Evolutionary conservation across 2,797 vertebrate species (phyloP), one percentile per base, ranked within the genome.

Genomic region (Macropodus opercularis): DNA sequence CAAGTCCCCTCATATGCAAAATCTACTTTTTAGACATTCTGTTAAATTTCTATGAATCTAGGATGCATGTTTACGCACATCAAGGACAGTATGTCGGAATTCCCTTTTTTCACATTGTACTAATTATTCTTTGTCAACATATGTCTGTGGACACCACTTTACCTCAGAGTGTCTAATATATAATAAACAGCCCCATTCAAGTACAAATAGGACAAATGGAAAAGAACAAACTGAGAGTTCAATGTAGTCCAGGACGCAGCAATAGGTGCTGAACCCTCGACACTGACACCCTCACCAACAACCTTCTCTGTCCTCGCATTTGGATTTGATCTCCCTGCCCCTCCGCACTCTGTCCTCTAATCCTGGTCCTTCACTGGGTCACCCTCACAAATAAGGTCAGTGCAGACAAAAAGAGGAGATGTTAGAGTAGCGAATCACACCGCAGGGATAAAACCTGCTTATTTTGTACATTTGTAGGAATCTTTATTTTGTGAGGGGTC

Each of bases 341-440:
- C 61, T 38, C 31, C 34, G 47, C n/a, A 27, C 49, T 69, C 49
- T 63, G 69, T 42, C 47, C 67, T 75, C 63, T 77, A 74, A 73
- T 81, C 72, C 15, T 40, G 38, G 57, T 77, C 71, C 75, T 79
- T 82, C 71, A 72, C 69, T 63, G 49, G 63, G 69, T 69, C 62
- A 65, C 61, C 69, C 75, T 86, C 79, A 87, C 75, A 82, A 81
- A 85, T 85, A 85, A 74, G 76, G 83, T 85, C 82, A 87, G 55
- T 4, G n/a, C 52, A 70, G 60, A 85, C 72, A 83, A 77, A 84
- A 46, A 68, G 49, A 72, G 72, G 65, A 72, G 62, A 79, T 68
- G 80, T 77, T 67, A 36, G 13, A 27, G 26, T 49, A 44, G 56
- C 55, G 85, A 86, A 85, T 80, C 77, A 83, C 63, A 83, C 80